Evolutionary conservation across 2,888 invertebrate genomes (phyloP).

Genomic region (Napeogenes sylphis): DNA sequence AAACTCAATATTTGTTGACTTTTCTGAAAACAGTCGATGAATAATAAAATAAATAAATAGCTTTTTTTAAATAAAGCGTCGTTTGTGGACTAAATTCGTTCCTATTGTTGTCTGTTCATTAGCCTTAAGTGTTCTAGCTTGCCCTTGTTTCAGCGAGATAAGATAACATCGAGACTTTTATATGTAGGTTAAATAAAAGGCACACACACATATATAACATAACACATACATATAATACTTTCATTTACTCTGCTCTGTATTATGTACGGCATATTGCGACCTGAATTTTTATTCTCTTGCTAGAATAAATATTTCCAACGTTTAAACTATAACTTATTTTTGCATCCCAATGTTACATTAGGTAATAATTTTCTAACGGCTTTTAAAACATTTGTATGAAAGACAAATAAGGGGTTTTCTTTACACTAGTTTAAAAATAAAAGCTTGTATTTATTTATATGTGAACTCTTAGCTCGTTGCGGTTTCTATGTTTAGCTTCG

Average conservation of each 20-base stretch:
- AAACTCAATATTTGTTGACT: too few relatives aligned
- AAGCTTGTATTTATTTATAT: slow-evolving; percentile 8
- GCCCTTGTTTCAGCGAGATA: slow-evolving; percentile 5
- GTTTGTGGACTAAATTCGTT: slow-evolving; percentile 2
- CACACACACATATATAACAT: neutral
- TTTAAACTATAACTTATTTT: too few relatives aligned
- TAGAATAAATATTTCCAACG: too few relatives aligned
- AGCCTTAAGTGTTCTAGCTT: slow-evolving; percentile 1
- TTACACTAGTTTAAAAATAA: slow-evolving; percentile 10
- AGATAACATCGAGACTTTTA: slow-evolving; percentile 5
- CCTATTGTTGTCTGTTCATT: neutral
- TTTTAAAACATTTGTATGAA: neutral
- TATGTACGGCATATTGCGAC: too few relatives aligned
- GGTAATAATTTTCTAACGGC: neutral
- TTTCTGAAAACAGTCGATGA: too few relatives aligned
- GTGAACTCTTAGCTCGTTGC: slow-evolving; percentile 22
- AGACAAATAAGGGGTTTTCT: slow-evolving; percentile 1
- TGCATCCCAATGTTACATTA: neutral
- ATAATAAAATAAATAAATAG: too few relatives aligned
- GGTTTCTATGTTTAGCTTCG: slow-evolving; percentile 27
- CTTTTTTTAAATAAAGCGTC: neutral
- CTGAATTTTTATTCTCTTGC: too few relatives aligned
- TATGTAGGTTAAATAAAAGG: slow-evolving; percentile 3
- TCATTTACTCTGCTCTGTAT: too few relatives aligned
- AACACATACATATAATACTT: too few relatives aligned